Conservation (phyloP, 2,113 vertebrate genomes). For the Prochilodus magdalenae region DNA sequence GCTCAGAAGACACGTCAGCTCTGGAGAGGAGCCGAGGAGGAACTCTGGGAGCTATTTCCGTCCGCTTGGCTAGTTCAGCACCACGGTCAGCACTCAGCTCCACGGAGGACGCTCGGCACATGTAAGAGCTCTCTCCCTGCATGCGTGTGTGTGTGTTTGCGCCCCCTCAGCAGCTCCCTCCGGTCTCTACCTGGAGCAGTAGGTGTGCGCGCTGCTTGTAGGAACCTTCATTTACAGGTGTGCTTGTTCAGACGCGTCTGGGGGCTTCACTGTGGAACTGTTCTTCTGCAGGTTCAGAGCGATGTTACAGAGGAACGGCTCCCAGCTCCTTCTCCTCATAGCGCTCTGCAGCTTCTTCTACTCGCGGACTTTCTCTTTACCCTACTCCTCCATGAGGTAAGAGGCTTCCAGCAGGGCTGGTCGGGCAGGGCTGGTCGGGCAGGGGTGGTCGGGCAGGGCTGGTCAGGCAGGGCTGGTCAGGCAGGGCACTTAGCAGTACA, state of each 20-base stretch:
- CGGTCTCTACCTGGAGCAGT: too few species aligned
- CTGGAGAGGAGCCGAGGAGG: conserved; percentile 67
- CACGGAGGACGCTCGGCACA: conserved; percentile 52
- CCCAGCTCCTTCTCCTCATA: conserved; percentile 84
- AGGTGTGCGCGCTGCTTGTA: too few species aligned
- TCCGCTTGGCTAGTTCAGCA: conserved; percentile 68
- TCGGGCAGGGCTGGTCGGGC: too few species aligned
- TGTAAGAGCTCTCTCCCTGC: conserved; percentile 63
- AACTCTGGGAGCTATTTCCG: conserved; percentile 63
- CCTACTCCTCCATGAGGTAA: conserved; percentile 85
- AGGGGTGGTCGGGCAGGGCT: too few species aligned
- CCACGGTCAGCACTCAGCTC: conserved; percentile 70
- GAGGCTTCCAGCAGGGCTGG: not conserved
- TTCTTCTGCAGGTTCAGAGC: conserved; percentile 66
- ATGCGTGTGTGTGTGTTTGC: too few species aligned
- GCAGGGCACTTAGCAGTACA: too few species aligned
- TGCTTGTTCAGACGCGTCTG: too few species aligned
- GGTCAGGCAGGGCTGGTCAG: too few species aligned
- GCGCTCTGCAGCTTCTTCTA: conserved; percentile 82
- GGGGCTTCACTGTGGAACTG: not conserved
- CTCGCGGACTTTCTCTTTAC: conserved; percentile 82
- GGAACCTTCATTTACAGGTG: too few species aligned
- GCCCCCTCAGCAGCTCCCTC: not conserved
- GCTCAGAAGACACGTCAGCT: conserved; percentile 53
- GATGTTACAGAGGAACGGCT: conserved; percentile 86